Conservation (phyloP, 2,113 vertebrate species). For the Trematocara macrostoma region DNA sequence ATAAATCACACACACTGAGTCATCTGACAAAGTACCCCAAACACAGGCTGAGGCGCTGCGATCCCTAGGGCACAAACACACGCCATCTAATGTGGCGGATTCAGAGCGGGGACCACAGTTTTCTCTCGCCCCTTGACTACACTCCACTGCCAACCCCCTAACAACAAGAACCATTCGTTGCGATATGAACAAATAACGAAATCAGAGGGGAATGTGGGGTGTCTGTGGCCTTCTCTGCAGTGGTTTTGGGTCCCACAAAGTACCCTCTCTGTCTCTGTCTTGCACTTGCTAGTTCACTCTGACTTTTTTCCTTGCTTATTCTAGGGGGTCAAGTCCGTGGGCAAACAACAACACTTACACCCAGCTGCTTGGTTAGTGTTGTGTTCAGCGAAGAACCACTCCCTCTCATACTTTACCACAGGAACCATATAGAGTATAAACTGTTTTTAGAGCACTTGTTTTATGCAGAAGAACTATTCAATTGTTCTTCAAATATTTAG, state of each 20-base stretch:
- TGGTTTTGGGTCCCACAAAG: constrained; percentile 14
- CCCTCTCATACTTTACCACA: constrained; percentile 39
- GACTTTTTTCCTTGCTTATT: constrained; percentile 8
- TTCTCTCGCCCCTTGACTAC: constrained; percentile 55
- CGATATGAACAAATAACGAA: constrained; percentile 51
- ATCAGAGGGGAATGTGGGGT: constrained; percentile 59
- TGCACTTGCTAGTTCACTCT: neutral
- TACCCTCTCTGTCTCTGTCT: constrained; percentile 27
- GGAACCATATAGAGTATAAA: constrained; percentile 3
- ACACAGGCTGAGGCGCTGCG: constrained; percentile 71
- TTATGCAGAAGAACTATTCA: neutral
- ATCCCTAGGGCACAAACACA: constrained; percentile 78
- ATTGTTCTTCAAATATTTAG: neutral
- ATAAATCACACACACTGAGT: constrained; percentile 79
- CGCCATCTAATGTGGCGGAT: constrained; percentile 74
- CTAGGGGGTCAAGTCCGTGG: constrained; percentile 34
- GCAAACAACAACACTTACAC: constrained; percentile 50
- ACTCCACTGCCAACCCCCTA: constrained; percentile 45
- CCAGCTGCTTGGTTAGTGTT: constrained; percentile 26
- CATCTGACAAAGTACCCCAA: constrained; percentile 82
- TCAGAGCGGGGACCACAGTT: constrained; percentile 64
- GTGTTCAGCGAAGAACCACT: constrained; percentile 7
- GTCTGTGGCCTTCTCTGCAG: constrained; percentile 34
- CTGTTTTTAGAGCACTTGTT: neutral
- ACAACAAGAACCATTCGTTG: constrained; percentile 20